Conservation (phyloP, 2,888 invertebrate species). For the Drosophila diplacantha region DNA sequence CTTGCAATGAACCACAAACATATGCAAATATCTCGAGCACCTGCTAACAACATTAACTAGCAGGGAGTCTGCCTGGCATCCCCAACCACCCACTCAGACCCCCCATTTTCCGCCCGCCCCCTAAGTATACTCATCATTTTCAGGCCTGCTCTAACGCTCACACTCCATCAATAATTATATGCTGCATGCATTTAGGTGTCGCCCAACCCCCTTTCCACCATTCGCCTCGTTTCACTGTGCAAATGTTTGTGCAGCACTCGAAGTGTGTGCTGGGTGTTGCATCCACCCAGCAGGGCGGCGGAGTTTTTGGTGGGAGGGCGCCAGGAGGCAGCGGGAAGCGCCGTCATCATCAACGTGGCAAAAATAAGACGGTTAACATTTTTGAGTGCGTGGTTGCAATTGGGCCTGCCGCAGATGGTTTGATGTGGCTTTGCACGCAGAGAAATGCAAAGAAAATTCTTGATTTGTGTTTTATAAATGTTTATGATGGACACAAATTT, state of each 20-base stretch:
- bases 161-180: constrained; percentile 71
- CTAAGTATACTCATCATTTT: constrained; percentile 52
- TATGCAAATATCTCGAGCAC: constrained; percentile 72
- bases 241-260: constrained; percentile 68
- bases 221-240: constrained; percentile 62
- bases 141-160: constrained; percentile 39
- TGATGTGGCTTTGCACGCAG: constrained; percentile 12
- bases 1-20: constrained; percentile 69
- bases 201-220: constrained; percentile 15
- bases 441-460: not conserved
- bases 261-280: constrained; percentile 50
- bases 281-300: constrained; percentile 4
- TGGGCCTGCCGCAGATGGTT: constrained; percentile 30
- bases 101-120: not conserved
- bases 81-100: no score
- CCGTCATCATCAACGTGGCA: constrained; percentile 36
- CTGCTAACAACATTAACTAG: constrained; percentile 71
- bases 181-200: constrained; percentile 64
- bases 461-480: no score
- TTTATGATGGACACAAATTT: not conserved
- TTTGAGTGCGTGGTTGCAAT: constrained; percentile 57
- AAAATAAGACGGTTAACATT: constrained; percentile 65
- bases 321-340: constrained; percentile 9
- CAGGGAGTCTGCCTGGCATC: constrained; percentile 29
- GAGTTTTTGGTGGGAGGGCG: not conserved